phyloP scores from a whole-genome alignment of 1,140 invertebrate genomes.

The Pogonognathellus flavescens region DNA sequence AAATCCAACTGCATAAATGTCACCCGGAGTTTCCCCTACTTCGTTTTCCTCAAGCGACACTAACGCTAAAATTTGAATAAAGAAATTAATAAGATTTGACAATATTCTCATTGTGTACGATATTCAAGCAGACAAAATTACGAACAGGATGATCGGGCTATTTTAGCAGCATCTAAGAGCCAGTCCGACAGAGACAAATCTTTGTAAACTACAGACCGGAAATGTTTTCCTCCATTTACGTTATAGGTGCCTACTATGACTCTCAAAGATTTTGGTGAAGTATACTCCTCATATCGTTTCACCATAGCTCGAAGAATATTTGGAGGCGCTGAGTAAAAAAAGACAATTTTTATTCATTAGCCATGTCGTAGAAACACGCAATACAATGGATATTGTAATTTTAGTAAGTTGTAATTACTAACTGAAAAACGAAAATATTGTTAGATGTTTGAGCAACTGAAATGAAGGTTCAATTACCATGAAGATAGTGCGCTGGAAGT shows the following conservation, averaged over 20 bases:
- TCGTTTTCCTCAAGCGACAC: constrained; percentile 72
- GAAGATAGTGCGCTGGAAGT: constrained; percentile 88
- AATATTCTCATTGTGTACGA: not conserved
- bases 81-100: constrained; percentile 66
- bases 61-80: constrained; percentile 70
- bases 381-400: too few species aligned
- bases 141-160: constrained; percentile 72
- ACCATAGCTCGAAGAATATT: constrained; percentile 86
- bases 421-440: too few species aligned
- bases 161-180: constrained; percentile 83
- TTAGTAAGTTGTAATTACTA: too few species aligned
- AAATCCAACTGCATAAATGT: constrained; percentile 98
- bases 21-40: constrained; percentile 76
- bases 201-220: constrained; percentile 96
- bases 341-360: constrained; percentile 4
- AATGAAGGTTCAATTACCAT: constrained; percentile 73
- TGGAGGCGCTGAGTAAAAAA: constrained; percentile 76
- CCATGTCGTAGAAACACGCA: not conserved
- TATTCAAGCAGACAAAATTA: constrained; percentile 57
- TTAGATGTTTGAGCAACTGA: too few species aligned
- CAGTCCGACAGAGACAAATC: constrained; percentile 94
- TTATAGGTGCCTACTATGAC: constrained; percentile 97
- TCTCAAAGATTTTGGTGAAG: constrained; percentile 79
- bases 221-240: constrained; percentile 99
- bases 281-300: constrained; percentile 86